Conservation (phyloP, 2,113 vertebrate genomes). For the Proterorhinus semilunaris region DNA sequence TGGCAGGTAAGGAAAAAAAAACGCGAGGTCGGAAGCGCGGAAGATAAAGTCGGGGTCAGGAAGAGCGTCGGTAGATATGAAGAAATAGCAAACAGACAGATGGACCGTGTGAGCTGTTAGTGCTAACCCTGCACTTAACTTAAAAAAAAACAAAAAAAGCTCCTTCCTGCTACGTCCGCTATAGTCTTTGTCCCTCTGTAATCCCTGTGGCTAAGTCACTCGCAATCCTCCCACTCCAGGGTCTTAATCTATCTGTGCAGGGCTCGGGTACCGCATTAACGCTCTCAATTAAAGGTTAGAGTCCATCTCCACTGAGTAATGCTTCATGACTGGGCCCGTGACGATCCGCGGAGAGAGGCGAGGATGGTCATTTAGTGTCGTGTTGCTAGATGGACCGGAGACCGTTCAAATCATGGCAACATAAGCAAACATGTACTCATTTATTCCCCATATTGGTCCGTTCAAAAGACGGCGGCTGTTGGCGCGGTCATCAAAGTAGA, state of each 20-base stretch:
- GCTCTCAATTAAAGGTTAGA: constrained; percentile 73
- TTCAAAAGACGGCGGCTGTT: no score
- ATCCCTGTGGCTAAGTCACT: constrained; percentile 66
- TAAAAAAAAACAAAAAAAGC: constrained; percentile 52
- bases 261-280: constrained; percentile 60
- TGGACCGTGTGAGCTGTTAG: constrained; percentile 64
- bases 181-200: constrained; percentile 60
- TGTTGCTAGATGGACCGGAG: constrained; percentile 70
- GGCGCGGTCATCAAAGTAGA: no score
- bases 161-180: constrained; percentile 12
- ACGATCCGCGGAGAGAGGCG: constrained; percentile 49
- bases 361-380: constrained; percentile 67
- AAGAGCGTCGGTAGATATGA: constrained; percentile 49
- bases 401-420: constrained; percentile 40
- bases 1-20: constrained; percentile 40
- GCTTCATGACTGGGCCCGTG: constrained; percentile 43
- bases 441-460: no score
- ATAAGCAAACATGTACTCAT: neutral
- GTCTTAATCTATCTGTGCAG: constrained; percentile 59
- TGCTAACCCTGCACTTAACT: constrained; percentile 61
- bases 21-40: constrained; percentile 38
- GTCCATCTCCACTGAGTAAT: constrained; percentile 68
- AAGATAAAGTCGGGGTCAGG: constrained; percentile 52
- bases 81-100: constrained; percentile 65
- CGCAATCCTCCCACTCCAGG: constrained; percentile 47